Base-by-base conservation (phyloP, 2,888 invertebrate species). In the Eristalis pertinax region DNA sequence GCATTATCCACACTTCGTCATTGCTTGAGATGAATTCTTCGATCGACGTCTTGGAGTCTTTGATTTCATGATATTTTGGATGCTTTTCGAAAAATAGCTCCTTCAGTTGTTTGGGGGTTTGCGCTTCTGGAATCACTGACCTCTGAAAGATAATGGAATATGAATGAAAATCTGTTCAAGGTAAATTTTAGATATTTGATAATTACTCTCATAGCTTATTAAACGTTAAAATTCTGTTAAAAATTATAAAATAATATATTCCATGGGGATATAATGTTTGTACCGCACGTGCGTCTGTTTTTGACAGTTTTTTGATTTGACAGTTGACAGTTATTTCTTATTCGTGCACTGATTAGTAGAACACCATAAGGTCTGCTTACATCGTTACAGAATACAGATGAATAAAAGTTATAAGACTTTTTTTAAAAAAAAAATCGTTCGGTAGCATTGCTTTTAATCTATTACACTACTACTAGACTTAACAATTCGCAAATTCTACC, bases 1-100 rank as follows among this genome's bases (percentile, higher is more conserved):
- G 91, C 69, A 91, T 70, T 15, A 91, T 24, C 91, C 91, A 91
- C 19, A 91, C 69, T 86, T 91, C 91, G 75, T 90, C 90, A 24
- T 89, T 84, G 24, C 91, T 89, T 4, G 89, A 83, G 2, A 84
- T 73, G 11, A 90, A 84, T 8, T 89, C 89, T 0, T 89, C 90
- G 4, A 89, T 62, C 8, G 90, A 74, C 2, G 80, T 82, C 13
- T 88, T 85, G 3, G 50, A 19, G 8, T 68, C 65, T 22, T 88
- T 80, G 7, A 90, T 60, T 82, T 90, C 90, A 0, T 65, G 73
- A 56, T 79, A 89, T 7, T 84, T 79, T 24, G 62, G 19, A 65
- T 90, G 90, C 4, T 86, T 72, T 1, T 84, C 75, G 0, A 90
- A 68, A 38, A 89, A 90, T 1, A 64, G 35, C 0, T 65, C 70